These are phyloP conservation scores for Reinhardtius hippoglossoides DNA, from an alignment of 2,113 vertebrate species.

Conservation along the genomic window DNA sequence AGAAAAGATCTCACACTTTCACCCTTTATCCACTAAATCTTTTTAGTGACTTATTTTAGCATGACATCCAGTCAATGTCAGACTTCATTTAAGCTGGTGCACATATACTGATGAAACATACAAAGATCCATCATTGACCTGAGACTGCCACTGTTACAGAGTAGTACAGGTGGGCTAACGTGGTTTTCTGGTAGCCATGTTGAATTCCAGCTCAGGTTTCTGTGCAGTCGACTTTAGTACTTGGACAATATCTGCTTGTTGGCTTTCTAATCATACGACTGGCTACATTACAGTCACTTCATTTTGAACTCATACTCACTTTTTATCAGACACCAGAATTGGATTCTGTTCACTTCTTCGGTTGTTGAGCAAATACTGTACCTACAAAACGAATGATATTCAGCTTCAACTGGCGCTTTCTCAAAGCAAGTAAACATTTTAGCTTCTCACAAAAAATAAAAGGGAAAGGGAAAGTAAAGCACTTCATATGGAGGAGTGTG, in stretches of 20 bases:
- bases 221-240: not conserved
- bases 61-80: no score
- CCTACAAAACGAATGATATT: not conserved
- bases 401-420: not conserved
- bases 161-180: not conserved
- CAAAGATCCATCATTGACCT: constrained; percentile 7
- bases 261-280: not conserved
- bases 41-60: no score
- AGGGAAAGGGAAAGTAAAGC: constrained; percentile 1
- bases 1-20: no score
- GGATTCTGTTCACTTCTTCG: not conserved
- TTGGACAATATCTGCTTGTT: not conserved
- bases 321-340: not conserved
- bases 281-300: not conserved
- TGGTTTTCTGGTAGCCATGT: constrained; percentile 1
- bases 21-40: no score
- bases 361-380: not conserved
- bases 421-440: not conserved
- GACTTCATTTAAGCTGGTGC: no score
- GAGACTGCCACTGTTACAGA: not conserved
- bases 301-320: not conserved
- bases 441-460: not conserved
- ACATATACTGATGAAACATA: no score
- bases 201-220: constrained; percentile 10
- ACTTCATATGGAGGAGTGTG: constrained; percentile 6